Base-by-base conservation (phyloP, 2,113 vertebrate species). In the Jaculus jaculus region DNA sequence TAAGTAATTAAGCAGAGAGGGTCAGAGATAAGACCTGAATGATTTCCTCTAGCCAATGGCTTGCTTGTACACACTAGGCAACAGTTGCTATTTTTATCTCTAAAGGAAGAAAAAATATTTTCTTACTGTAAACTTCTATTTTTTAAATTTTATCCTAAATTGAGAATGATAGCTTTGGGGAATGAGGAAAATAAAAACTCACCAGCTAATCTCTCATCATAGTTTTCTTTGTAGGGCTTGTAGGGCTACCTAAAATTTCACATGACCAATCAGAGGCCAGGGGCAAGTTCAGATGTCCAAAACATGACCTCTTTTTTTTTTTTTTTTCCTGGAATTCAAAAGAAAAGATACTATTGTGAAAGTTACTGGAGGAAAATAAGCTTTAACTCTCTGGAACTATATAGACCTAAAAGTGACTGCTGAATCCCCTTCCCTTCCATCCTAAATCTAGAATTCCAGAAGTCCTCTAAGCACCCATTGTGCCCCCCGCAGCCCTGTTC, bases 81-180 rank as follows among this genome's bases (percentile, higher is more conserved):
- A 47, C 65, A 82, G 61, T 68, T 75, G 60, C 89, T 71, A 65
- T 92, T 94, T 95, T 90, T 92, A 94, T 90, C 91, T 94, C 74
- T 32, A 78, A 51, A 72, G 63, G 58, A 87, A 74, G 28, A 54
- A 47, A 26, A 32, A 61, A 42, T n/a, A n/a, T 80, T 85, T 72
- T 66, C 82, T 87, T 91, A 54, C 92, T 93, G 32, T 51, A 79
- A 91, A 61, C 58, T 51, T 21, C 34, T 80, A 7, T 16, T 26
- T 75, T 37, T 72, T 72, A 1, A 24, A 66, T 47, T 47, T 47
- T 47, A 47, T 74, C 63, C 51, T 82, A 61, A 84, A 74, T 83
- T 66, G 68, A 61, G 21, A 32, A 39, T 51, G 51, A 85, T 82
- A 34, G 32, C 86, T 88, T 72, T 83, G 65, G 73, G 51, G 37